Evolutionary conservation across 2,888 invertebrate genomes (phyloP).

Genomic region (Latrodectus hesperus): DNA sequence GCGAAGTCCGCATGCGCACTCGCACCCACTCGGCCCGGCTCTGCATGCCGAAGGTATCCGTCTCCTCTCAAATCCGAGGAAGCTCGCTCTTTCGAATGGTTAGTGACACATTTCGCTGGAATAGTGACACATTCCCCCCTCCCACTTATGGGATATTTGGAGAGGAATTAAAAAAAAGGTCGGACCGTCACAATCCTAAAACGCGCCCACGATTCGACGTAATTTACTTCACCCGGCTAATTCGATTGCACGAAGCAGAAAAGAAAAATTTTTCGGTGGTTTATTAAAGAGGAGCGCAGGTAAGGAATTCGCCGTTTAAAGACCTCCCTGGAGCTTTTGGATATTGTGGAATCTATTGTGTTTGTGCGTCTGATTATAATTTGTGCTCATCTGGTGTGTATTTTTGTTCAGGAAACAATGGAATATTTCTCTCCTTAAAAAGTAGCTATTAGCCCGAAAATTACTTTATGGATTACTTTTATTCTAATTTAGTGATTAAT

Average conservation of each 20-base stretch:
- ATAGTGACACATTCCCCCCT: constrained; percentile 1
- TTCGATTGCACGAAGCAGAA: neutral
- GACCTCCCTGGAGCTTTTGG: neutral
- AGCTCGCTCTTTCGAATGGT: constrained; percentile 21
- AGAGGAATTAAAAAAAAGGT: neutral
- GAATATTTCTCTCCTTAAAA: neutral
- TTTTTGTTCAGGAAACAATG: neutral
- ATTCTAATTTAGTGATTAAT: too few species aligned
- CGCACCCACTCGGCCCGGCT: constrained; percentile 23
- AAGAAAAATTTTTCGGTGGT: constrained; percentile 4
- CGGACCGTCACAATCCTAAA: neutral
- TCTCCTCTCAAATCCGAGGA: constrained; percentile 33
- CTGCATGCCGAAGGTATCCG: constrained; percentile 43
- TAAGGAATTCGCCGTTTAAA: neutral
- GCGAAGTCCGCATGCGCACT: constrained; percentile 11
- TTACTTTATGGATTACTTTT: too few species aligned
- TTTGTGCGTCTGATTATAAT: neutral
- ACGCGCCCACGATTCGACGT: neutral
- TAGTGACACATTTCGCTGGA: neutral
- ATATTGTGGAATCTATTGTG: neutral
- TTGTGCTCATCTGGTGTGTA: neutral
- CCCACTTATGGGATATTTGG: neutral
- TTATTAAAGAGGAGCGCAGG: constrained; percentile 17
- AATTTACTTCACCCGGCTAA: constrained; percentile 7
- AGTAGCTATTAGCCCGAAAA: too few species aligned